Evolutionary conservation across 2,797 vertebrate genomes (phyloP).

Genomic region (Centroberyx gerrardi): DNA sequence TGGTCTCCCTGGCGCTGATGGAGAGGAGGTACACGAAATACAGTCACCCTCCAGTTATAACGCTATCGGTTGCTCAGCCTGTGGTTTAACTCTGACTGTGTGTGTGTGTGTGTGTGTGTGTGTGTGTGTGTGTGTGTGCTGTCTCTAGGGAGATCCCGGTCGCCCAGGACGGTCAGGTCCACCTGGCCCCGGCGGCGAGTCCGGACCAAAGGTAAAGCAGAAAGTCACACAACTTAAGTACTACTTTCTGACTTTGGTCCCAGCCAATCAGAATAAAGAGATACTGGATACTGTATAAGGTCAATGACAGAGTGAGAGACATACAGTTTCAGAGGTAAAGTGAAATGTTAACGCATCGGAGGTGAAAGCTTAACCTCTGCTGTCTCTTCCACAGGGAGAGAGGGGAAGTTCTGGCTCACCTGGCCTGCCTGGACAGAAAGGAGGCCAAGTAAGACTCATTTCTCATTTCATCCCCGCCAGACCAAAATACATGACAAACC

Average conservation of each 20-base stretch:
- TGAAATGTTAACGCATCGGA: conserved; percentile 2
- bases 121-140: conserved; percentile 29
- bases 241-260: not conserved
- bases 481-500: conserved; percentile 9
- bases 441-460: conserved; percentile 76
- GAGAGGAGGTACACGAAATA: conserved; percentile 88
- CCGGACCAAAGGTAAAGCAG: conserved; percentile 87
- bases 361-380: conserved; percentile 44
- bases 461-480: not conserved
- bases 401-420: conserved; percentile 90
- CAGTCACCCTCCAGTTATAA: not conserved
- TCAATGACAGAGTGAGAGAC: not conserved
- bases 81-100: conserved; percentile 15
- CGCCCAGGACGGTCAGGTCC: conserved; percentile 92
- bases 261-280: not conserved
- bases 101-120: conserved; percentile 24
- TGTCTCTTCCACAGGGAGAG: conserved; percentile 79
- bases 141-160: conserved; percentile 92
- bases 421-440: conserved; percentile 89
- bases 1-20: conserved; percentile 86
- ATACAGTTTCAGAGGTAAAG: not conserved
- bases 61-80: not conserved
- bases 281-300: not conserved
- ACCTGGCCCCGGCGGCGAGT: conserved; percentile 85
- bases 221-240: not conserved